These are phyloP conservation scores for Drosophila nebulosa DNA, from an alignment of 1,140 invertebrate genomes.

Conservation along the genomic window DNA sequence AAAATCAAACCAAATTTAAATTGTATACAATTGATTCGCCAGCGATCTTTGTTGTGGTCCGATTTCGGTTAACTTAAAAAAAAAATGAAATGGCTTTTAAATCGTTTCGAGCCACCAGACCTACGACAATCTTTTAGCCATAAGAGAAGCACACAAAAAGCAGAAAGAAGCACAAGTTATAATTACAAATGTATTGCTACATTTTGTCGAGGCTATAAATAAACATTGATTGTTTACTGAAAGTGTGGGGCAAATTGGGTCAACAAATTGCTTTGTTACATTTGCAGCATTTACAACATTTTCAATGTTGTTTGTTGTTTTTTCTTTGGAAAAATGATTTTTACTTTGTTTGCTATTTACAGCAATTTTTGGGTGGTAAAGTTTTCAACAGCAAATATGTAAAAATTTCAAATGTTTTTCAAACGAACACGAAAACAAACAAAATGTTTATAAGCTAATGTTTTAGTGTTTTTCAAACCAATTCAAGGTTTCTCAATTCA, in stretches of 20 bases:
- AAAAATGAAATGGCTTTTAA: constrained; percentile 22
- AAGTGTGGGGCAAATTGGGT: constrained; percentile 29
- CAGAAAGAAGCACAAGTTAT: neutral
- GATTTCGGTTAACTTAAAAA: constrained; percentile 7
- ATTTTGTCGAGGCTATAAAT: constrained; percentile 5
- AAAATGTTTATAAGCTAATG: constrained; percentile 3
- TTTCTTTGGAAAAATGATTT: neutral
- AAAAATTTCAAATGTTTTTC: neutral
- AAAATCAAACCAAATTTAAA: neutral
- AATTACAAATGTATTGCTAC: constrained; percentile 12
- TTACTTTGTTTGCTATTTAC: neutral
- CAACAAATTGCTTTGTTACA: constrained; percentile 40
- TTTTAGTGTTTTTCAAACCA: neutral
- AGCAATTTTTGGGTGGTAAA: constrained; percentile 10
- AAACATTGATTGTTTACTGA: constrained; percentile 41
- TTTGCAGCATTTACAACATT: constrained; percentile 9
- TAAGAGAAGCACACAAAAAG: neutral
- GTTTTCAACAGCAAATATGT: constrained; percentile 31
- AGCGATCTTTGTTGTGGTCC: constrained; percentile 27
- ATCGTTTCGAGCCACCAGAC: constrained; percentile 24
- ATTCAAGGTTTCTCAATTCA: neutral
- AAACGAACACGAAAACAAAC: neutral
- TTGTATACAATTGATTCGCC: constrained; percentile 36
- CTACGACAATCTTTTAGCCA: constrained; percentile 32
- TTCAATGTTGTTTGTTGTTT: constrained; percentile 12